phyloP scores from a whole-genome alignment of 2,113 vertebrate species.

The Lucifuga dentata region DNA sequence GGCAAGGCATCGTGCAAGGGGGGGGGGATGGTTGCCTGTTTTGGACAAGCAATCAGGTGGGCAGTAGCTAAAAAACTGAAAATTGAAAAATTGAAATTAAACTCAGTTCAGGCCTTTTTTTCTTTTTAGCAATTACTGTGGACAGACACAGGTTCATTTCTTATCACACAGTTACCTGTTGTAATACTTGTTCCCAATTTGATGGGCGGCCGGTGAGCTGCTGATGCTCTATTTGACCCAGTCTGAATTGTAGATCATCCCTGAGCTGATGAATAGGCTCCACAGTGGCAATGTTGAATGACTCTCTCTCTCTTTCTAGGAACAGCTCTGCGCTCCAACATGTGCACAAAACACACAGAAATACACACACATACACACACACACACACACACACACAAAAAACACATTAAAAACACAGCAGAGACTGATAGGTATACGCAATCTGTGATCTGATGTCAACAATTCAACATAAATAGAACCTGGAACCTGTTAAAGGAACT shows the following conservation, averaged over 20 bases:
- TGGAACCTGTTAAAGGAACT: no score
- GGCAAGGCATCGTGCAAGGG: not conserved
- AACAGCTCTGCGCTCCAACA: conserved; percentile 76
- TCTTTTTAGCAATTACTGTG: not conserved
- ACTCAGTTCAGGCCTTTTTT: not conserved
- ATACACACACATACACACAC: conserved; percentile 44
- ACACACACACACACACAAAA: not conserved
- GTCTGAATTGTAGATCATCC: conserved; percentile 83
- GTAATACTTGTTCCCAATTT: conserved; percentile 74
- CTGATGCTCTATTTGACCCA: conserved; percentile 67
- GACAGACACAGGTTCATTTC: conserved; percentile 1
- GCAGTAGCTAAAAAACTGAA: conserved; percentile 7
- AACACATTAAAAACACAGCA: not conserved
- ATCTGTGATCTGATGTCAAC: no score
- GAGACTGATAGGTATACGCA: no score
- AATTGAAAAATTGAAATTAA: no score
- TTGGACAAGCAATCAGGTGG: conserved; percentile 30
- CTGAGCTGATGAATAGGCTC: conserved; percentile 86
- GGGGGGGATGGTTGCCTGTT: conserved; percentile 3
- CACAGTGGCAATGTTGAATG: conserved; percentile 80
- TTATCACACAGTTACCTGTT: conserved; percentile 83
- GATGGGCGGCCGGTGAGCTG: conserved; percentile 50
- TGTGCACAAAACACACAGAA: no score
- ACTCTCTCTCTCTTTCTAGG: conserved; percentile 81
- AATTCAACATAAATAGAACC: no score